Conservation (phyloP, 2,113 vertebrate species). For the Hiodon tergisus region DNA sequence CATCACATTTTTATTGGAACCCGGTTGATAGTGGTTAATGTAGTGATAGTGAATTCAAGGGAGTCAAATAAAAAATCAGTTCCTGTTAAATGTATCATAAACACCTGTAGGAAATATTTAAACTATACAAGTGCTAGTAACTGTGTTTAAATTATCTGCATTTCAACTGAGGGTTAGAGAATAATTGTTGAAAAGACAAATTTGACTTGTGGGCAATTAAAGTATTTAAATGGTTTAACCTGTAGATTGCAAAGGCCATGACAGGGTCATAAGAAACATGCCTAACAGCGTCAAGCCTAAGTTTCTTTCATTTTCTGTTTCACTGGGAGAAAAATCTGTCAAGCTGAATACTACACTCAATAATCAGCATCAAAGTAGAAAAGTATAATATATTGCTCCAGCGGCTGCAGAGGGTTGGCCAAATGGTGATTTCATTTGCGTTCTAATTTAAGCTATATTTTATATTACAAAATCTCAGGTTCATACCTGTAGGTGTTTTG, state of each 20-base stretch:
- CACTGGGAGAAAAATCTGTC: not conserved
- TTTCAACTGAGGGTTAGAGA: not conserved
- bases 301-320: constrained; percentile 3
- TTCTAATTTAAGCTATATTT: too few species aligned
- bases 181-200: not conserved
- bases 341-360: not conserved
- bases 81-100: constrained; percentile 60
- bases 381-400: not conserved
- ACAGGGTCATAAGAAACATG: not conserved
- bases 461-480: too few species aligned
- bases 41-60: constrained; percentile 86
- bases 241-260: not conserved
- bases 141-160: not conserved
- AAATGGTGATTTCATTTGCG: too few species aligned
- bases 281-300: constrained; percentile 11
- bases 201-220: constrained; percentile 3
- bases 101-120: constrained; percentile 14
- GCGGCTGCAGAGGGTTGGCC: too few species aligned
- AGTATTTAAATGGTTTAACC: not conserved
- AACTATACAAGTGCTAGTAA: not conserved
- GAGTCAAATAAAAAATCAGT: constrained; percentile 79
- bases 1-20: constrained; percentile 82
- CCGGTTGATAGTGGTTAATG: constrained; percentile 96
- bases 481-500: too few species aligned
- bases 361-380: constrained; percentile 4